Base-by-base conservation (phyloP, 2,888 invertebrate genomes). In the Hyposoter didymator region DNA sequence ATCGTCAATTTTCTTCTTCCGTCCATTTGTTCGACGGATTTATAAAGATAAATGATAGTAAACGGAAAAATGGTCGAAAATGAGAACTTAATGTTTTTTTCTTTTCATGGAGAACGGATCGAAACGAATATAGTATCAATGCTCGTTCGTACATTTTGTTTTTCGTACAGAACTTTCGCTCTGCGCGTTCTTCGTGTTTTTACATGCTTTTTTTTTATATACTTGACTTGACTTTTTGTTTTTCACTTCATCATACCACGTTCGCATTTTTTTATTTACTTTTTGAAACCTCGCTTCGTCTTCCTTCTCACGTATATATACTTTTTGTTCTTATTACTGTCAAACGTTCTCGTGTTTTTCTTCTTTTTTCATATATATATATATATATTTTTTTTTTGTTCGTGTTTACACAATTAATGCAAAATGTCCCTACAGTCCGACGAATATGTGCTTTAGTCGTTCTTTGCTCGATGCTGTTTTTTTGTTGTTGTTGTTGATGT, bases 351-450 rank as follows among this genome's bases (percentile, higher is more conserved):
- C 89, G 88, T 88, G 84, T 88, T 73, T 86, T 87, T 88, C 79
- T 75, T 82, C 39, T 62, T 49, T 78, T 76, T 19, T 64, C 22
- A 45, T 49, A 45, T 75, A 43, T 43, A 43, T 74, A 43, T 83
- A 78, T 75, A 45, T 81, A 70, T 76, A 64, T 62, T 69, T 76
- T 64, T 62, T 78, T 79, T 74, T 79, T 75, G 75, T 89, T 91
- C 90, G 90, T 90, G 91, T 91, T 91, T 92, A 93, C 91, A 92
- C 92, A 92, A 93, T 93, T 92, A 93, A 92, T 92, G 93, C 92
- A 93, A 93, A 93, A 93, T 93, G 92, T 93, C 92, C 92, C 93
- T 93, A 92, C 92, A 91, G 92, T 93, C 92, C 93, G 93, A 93
- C 92, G 92, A 93, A 93, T 92, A 82, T 92, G 92, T 92, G 91